phyloP scores from a whole-genome alignment of 2,797 vertebrate genomes.

The Hemibagrus guttatus region DNA sequence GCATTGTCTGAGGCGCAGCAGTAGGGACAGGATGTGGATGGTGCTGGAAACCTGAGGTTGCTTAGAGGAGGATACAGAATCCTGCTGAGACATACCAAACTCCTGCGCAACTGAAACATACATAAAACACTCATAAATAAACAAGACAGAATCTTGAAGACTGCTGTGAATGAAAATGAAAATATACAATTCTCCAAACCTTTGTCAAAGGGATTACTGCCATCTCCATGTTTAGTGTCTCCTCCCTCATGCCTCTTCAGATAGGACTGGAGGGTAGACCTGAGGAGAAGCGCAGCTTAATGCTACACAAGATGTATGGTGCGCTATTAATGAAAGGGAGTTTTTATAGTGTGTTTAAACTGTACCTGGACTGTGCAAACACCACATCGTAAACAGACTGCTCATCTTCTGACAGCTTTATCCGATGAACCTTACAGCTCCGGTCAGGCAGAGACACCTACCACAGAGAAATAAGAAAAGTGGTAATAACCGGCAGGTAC shows the following conservation, averaged over 20 bases:
- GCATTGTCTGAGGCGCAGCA: conserved; percentile 92
- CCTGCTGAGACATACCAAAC: conserved; percentile 73
- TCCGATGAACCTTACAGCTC: conserved; percentile 74
- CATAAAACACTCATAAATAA: not conserved
- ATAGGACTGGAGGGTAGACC: conserved; percentile 90
- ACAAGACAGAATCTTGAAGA: not conserved
- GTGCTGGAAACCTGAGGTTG: conserved; percentile 74
- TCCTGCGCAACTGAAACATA: conserved; percentile 80
- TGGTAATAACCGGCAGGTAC: conserved; percentile 46
- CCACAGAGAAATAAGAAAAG: conserved; percentile 44
- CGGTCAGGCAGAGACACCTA: conserved; percentile 87
- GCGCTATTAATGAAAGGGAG: not conserved
- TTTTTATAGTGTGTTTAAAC: not conserved
- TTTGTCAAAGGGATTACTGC: conserved; percentile 82
- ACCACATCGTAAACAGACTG: conserved; percentile 87
- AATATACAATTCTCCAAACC: conserved; percentile 68
- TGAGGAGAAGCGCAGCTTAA: conserved; percentile 53
- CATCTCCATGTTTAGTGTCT: conserved; percentile 55
- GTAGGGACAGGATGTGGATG: conserved; percentile 86
- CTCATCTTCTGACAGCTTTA: conserved; percentile 87
- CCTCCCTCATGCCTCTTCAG: conserved; percentile 83
- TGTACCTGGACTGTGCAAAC: conserved; percentile 88
- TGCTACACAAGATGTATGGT: not conserved
- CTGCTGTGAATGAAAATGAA: not conserved
- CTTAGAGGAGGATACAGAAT: conserved; percentile 28